These are phyloP conservation scores for Cephus cinctus DNA, from an alignment of 1,140 invertebrate species.

Conservation along the genomic window DNA sequence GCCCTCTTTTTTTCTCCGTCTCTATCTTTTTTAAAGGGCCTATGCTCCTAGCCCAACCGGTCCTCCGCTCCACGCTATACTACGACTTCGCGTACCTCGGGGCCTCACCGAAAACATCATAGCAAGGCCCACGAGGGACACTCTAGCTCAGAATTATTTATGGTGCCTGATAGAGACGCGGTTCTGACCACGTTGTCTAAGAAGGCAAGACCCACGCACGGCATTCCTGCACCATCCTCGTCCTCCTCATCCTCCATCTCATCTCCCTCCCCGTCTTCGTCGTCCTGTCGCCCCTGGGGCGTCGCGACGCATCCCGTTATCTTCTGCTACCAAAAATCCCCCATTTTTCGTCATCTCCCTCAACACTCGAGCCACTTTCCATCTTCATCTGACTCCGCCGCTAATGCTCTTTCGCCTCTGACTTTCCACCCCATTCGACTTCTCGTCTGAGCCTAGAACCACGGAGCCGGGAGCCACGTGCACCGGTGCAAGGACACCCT, in stretches of 20 bases:
- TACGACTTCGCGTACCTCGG: slow-evolving; percentile 23
- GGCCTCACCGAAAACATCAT: slow-evolving; percentile 25
- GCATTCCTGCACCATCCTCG: slow-evolving; percentile 40
- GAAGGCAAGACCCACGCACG: slow-evolving; percentile 50
- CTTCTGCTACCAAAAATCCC: no score
- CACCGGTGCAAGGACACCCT: no score
- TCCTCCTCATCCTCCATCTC: slow-evolving; percentile 20
- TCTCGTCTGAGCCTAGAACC: no score
- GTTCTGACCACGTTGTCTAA: slow-evolving; percentile 49
- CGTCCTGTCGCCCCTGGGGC: slow-evolving; percentile 18
- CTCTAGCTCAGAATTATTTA: slow-evolving; percentile 50
- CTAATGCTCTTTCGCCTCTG: no score
- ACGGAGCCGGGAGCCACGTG: no score
- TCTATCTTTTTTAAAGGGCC: neutral
- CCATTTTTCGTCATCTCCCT: no score
- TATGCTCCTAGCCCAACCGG: slow-evolving; percentile 34
- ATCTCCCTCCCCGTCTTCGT: slow-evolving; percentile 20
- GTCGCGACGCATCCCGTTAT: no score
- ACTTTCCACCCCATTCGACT: no score
- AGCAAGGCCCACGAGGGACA: slow-evolving; percentile 27
- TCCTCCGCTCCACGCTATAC: slow-evolving; percentile 26
- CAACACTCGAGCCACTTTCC: no score
- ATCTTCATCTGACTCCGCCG: no score
- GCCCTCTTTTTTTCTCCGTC: neutral
- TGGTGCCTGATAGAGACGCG: slow-evolving; percentile 57